Conservation (phyloP, 2,888 invertebrate species). For the Rhingia rostrata region DNA sequence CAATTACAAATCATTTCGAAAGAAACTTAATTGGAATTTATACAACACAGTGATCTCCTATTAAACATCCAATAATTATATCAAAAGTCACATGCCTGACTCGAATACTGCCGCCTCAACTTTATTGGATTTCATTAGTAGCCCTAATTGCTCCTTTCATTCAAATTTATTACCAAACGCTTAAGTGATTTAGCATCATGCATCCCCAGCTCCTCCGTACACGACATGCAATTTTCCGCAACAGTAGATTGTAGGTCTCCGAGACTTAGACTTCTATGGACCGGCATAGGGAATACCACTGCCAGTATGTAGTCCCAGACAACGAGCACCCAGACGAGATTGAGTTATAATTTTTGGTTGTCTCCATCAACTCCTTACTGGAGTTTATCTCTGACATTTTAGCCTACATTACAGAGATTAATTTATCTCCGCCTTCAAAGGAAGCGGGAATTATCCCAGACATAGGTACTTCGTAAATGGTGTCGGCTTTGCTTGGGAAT, state of each 20-base stretch:
- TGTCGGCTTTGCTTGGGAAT: too few relatives aligned
- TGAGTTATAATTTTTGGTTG: slow-evolving; percentile 70
- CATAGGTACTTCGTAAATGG: too few relatives aligned
- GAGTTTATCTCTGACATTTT: slow-evolving; percentile 65
- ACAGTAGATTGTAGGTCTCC: slow-evolving; percentile 35
- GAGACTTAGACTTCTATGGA: not conserved
- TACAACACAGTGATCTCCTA: slow-evolving; percentile 28
- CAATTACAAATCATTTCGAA: slow-evolving; percentile 28
- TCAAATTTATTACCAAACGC: slow-evolving; percentile 71
- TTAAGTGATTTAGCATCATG: slow-evolving; percentile 68
- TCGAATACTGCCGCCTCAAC: slow-evolving; percentile 43
- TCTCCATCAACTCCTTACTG: slow-evolving; percentile 64
- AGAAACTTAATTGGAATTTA: slow-evolving; percentile 65
- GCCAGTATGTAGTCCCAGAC: slow-evolving; percentile 14
- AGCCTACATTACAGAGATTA: slow-evolving; percentile 49
- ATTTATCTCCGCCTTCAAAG: slow-evolving; percentile 41
- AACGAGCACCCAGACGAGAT: slow-evolving; percentile 32
- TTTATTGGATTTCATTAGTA: slow-evolving; percentile 73
- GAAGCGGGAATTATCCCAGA: too few relatives aligned
- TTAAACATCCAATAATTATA: slow-evolving; percentile 43
- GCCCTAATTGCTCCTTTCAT: slow-evolving; percentile 71
- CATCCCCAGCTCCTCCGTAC: slow-evolving; percentile 3
- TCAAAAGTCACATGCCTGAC: slow-evolving; percentile 58
- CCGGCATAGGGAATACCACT: not conserved
- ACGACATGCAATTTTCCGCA: slow-evolving; percentile 69